Percentiles rank a stretch among this genome's conserved stretches.
These are phyloP conservation scores for Troilus luridus DNA, from an alignment of 2,888 invertebrate species.

Conservation along the genomic window DNA sequence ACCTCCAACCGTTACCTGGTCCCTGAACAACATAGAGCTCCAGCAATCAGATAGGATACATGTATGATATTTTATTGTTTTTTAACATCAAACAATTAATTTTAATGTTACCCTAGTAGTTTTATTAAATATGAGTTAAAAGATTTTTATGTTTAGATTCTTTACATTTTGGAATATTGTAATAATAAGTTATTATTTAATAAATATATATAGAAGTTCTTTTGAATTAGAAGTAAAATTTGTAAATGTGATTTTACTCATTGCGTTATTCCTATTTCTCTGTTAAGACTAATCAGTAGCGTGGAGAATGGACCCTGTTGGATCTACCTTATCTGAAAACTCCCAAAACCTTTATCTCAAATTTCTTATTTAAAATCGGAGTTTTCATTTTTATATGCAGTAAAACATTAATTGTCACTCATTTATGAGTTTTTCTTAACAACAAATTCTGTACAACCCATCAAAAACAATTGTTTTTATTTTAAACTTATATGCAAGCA, in stretches of 20 bases:
- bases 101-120: background rate
- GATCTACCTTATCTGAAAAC: background rate
- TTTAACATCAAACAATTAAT: background rate
- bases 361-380: too few species aligned
- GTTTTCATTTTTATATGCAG: too few species aligned
- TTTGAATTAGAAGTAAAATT: background rate
- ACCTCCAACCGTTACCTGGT: constrained; percentile 79
- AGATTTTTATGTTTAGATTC: background rate
- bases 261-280: background rate
- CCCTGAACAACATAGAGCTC: constrained; percentile 78
- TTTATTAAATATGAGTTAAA: background rate
- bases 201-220: background rate
- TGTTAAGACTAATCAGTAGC: too few species aligned
- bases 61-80: constrained; percentile 68
- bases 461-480: too few species aligned
- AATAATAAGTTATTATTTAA: background rate
- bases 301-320: background rate
- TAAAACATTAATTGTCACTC: too few species aligned
- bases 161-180: background rate
- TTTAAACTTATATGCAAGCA: too few species aligned
- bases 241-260: background rate
- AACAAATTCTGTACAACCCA: too few species aligned
- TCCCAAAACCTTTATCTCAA: too few species aligned
- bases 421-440: too few species aligned
- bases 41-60: constrained; percentile 75